Evolutionary conservation across 2,888 invertebrate genomes (phyloP).

Genomic region (Camponotus fellah): DNA sequence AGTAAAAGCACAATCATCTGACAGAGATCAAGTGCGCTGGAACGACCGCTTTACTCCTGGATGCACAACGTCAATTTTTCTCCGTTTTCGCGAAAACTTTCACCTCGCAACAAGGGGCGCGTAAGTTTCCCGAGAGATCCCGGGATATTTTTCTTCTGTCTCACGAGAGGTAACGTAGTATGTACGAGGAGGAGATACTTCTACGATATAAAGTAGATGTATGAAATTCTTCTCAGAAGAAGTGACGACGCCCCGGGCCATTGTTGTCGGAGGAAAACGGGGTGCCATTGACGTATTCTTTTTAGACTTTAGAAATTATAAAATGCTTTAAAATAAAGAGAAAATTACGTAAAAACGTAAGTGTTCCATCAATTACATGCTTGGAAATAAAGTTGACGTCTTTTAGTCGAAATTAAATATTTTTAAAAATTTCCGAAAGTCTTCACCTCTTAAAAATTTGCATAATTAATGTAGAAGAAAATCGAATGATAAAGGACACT

Average conservation of each 20-base stretch:
- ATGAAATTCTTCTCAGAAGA: conserved; percentile 67
- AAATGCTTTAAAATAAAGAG: conserved; percentile 37
- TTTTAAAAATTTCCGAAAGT: conserved; percentile 49
- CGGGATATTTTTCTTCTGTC: conserved; percentile 70
- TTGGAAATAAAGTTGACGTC: conserved; percentile 63
- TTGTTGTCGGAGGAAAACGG: conserved; percentile 53
- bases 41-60: conserved; percentile 46
- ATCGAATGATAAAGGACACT: conserved; percentile 28
- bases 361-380: conserved; percentile 61
- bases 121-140: conserved; percentile 47
- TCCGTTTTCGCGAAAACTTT: conserved; percentile 56
- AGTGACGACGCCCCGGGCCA: conserved; percentile 65
- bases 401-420: background rate
- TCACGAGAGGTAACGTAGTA: conserved; percentile 40
- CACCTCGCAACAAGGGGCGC: conserved; percentile 25
- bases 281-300: conserved; percentile 62
- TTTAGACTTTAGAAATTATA: conserved; percentile 63
- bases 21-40: conserved; percentile 54
- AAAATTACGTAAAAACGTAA: conserved; percentile 54
- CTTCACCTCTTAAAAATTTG: background rate
- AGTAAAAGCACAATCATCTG: conserved; percentile 23
- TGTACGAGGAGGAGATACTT: conserved; percentile 63
- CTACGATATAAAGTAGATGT: conserved; percentile 69
- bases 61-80: conserved; percentile 61
- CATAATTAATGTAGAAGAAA: background rate